Evolutionary conservation across 2,888 invertebrate species (phyloP).

Genomic region (Nephrotoma flavescens): DNA sequence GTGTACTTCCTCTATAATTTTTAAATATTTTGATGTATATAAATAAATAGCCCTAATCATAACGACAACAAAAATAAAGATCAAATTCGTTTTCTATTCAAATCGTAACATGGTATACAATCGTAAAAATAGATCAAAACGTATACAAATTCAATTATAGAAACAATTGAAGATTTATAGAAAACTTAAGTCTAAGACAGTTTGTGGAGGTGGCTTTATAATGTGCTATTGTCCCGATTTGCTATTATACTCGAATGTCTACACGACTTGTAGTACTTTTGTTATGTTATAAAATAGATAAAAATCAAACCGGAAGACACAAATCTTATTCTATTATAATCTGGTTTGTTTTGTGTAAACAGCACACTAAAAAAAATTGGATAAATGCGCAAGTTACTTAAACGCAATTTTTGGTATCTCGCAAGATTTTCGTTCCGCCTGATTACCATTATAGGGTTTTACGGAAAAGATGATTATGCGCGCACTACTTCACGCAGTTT

Average conservation of each 20-base stretch:
- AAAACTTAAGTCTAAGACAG: not conserved
- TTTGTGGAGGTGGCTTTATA: not conserved
- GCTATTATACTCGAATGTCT: not conserved
- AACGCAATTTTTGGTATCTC: too few relatives aligned
- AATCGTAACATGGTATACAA: not conserved
- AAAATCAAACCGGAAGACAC: not conserved
- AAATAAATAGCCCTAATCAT: not conserved
- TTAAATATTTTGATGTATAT: not conserved
- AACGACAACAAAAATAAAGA: not conserved
- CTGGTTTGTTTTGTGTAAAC: not conserved
- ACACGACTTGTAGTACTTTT: too few relatives aligned
- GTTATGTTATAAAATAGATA: not conserved
- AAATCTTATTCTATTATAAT: not conserved
- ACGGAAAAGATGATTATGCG: too few relatives aligned
- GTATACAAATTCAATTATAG: not conserved
- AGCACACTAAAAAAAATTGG: too few relatives aligned
- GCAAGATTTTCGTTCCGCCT: too few relatives aligned
- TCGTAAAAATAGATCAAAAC: not conserved
- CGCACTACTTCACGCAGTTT: too few relatives aligned
- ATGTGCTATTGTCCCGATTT: not conserved
- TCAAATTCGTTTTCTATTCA: not conserved
- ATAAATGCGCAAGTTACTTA: too few relatives aligned
- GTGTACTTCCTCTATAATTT: too few relatives aligned
- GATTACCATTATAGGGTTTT: too few relatives aligned
- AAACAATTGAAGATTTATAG: not conserved